phyloP scores from a whole-genome alignment of 2,888 invertebrate species.

The Eupithecia pulchellata region DNA sequence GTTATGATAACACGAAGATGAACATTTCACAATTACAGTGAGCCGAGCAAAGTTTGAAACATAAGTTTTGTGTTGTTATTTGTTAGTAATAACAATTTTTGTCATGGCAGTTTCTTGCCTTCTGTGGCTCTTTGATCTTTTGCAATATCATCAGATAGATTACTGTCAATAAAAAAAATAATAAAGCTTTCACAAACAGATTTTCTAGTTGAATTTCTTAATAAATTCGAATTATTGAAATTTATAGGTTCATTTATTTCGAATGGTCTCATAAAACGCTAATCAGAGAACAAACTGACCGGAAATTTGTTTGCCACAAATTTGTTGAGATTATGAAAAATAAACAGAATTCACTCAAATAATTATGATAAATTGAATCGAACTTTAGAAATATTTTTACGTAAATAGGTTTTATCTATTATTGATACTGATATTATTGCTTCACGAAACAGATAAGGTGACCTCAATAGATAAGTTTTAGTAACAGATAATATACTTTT shows the following conservation, averaged over 20 bases:
- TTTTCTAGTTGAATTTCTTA: background rate
- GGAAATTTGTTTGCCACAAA: constrained; percentile 34
- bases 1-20: no score
- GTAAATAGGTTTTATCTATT: constrained; percentile 50
- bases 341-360: constrained; percentile 23
- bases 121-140: background rate
- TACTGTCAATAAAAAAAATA: background rate
- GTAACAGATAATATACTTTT: constrained; percentile 45
- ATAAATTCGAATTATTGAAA: constrained; percentile 19
- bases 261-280: constrained; percentile 24
- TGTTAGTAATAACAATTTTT: background rate
- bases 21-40: background rate
- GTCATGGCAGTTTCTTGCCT: background rate
- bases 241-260: constrained; percentile 22
- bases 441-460: constrained; percentile 63
- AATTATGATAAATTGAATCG: constrained; percentile 29
- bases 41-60: background rate
- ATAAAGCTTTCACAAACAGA: background rate
- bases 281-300: constrained; percentile 28
- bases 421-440: constrained; percentile 67
- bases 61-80: background rate
- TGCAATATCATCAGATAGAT: background rate
- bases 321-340: constrained; percentile 29
- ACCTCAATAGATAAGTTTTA: constrained; percentile 65
- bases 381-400: constrained; percentile 47